These are phyloP conservation scores for Amphipoea oculea DNA, from an alignment of 2,888 invertebrate species.

Conservation along the genomic window DNA sequence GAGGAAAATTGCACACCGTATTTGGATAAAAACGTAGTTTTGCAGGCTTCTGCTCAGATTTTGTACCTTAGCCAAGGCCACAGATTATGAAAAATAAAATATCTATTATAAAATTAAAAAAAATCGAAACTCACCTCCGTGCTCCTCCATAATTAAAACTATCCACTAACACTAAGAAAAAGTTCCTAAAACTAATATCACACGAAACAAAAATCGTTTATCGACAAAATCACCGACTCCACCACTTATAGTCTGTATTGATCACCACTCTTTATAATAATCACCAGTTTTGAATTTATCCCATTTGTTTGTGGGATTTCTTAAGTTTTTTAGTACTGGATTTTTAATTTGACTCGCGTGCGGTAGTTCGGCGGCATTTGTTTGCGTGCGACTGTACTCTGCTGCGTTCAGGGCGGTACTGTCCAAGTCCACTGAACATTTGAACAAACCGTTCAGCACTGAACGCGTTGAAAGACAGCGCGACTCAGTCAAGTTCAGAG, in stretches of 20 bases:
- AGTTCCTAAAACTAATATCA: conserved; percentile 87
- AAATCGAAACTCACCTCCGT: conserved; percentile 78
- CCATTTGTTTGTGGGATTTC: conserved; percentile 77
- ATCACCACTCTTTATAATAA: conserved; percentile 53
- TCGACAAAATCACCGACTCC: conserved; percentile 57
- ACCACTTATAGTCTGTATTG: conserved; percentile 49
- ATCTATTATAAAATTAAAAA: conserved; percentile 6
- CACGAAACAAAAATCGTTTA: conserved; percentile 75
- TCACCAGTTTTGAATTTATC: conserved; percentile 74
- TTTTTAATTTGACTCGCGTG: conserved; percentile 86
- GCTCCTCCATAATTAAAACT: conserved; percentile 82
- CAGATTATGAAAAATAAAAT: background rate
- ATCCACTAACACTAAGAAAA: conserved; percentile 69
- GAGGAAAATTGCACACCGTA: background rate
- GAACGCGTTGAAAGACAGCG: conserved; percentile 48
- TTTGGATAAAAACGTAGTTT: background rate
- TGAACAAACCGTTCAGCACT: conserved; percentile 25
- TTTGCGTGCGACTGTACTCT: conserved; percentile 58
- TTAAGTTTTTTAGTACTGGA: conserved; percentile 55
- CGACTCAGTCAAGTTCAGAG: conserved; percentile 10
- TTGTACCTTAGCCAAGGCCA: background rate
- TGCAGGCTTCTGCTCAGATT: background rate
- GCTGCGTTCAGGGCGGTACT: conserved; percentile 61
- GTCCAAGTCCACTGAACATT: background rate
- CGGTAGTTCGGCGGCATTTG: conserved; percentile 83